These are phyloP conservation scores for Acipenser transmontanus DNA, from an alignment of 2,797 vertebrate species.

Conservation along the genomic window DNA sequence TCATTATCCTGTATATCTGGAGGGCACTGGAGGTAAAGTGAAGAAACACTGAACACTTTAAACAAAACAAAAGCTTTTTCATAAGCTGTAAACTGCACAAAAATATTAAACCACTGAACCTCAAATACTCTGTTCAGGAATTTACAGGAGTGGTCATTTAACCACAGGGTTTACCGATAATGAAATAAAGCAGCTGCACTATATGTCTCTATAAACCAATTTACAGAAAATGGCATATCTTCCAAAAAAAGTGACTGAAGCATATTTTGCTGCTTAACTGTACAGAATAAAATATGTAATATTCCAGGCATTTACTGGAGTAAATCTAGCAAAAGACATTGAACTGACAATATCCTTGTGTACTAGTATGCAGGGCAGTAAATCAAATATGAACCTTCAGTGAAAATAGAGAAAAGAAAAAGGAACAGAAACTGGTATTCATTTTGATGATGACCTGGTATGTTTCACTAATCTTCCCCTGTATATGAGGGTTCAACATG, in stretches of 20 bases:
- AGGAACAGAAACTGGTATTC: too few relatives aligned
- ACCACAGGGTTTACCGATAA: constrained; percentile 52
- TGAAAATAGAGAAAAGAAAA: too few relatives aligned
- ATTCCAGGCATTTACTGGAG: constrained; percentile 36
- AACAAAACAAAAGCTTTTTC: constrained; percentile 8
- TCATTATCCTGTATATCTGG: too few relatives aligned
- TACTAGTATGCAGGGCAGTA: too few relatives aligned
- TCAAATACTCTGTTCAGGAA: constrained; percentile 32
- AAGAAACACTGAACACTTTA: neutral
- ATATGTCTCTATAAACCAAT: constrained; percentile 41
- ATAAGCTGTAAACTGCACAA: constrained; percentile 1
- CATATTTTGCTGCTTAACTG: constrained; percentile 50
- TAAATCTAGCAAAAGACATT: too few relatives aligned
- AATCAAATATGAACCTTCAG: too few relatives aligned
- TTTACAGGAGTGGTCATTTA: constrained; percentile 45
- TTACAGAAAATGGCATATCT: constrained; percentile 43
- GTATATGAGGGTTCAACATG: too few relatives aligned
- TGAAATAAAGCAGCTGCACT: constrained; percentile 18
- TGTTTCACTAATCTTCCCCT: too few relatives aligned
- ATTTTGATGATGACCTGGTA: too few relatives aligned
- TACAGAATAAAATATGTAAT: constrained; percentile 50
- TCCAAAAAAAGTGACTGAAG: constrained; percentile 45
- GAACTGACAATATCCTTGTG: too few relatives aligned
- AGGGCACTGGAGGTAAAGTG: neutral
- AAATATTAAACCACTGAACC: constrained; percentile 20